These are phyloP conservation scores for Diadophis punctatus DNA, from an alignment of 2,113 vertebrate species.

Conservation along the genomic window DNA sequence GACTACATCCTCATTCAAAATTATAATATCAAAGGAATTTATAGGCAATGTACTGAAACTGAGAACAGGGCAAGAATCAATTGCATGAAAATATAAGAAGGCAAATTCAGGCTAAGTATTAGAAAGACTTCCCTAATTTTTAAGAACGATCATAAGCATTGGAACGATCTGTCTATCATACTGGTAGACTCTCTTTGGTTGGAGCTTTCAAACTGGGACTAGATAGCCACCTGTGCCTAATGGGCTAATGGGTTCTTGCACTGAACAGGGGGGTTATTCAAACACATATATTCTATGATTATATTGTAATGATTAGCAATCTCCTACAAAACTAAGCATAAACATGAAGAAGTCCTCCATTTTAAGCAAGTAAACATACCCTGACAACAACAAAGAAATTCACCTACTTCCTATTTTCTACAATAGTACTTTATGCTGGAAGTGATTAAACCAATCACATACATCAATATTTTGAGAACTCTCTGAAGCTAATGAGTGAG, in stretches of 20 bases:
- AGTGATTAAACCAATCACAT: neutral
- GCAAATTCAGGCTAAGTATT: neutral
- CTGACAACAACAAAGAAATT: neutral
- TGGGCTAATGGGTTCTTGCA: neutral
- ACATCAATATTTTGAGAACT: neutral
- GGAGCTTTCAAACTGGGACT: neutral
- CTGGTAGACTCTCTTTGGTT: neutral
- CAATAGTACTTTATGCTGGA: neutral
- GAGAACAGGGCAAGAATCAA: neutral
- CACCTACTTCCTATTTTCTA: neutral
- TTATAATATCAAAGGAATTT: neutral
- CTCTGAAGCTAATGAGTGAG: neutral
- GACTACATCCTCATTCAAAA: neutral
- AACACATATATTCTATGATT: neutral
- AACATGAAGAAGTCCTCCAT: neutral
- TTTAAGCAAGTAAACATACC: neutral
- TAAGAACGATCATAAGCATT: neutral
- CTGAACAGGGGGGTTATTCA: neutral
- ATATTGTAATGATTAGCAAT: neutral
- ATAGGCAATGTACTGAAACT: slow-evolving; percentile 10
- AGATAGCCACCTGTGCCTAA: neutral
- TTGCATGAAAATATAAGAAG: neutral
- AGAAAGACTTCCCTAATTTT: neutral
- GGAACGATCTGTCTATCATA: neutral
- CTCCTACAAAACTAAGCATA: neutral